Evolutionary conservation across 2,113 vertebrate species (phyloP).

Genomic region (Piprites chloris): DNA sequence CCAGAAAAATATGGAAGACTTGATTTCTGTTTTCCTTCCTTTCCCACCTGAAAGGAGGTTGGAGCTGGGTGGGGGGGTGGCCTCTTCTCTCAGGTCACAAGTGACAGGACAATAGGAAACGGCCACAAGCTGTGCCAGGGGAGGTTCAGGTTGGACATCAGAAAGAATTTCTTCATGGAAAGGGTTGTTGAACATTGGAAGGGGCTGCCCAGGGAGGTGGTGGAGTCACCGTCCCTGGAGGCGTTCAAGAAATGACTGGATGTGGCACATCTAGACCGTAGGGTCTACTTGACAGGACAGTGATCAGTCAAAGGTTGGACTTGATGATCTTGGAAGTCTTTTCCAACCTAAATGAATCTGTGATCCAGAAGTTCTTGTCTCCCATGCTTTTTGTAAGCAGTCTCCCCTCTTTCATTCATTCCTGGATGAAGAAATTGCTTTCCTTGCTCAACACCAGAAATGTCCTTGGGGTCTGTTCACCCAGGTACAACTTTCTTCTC

Average conservation of each 20-base stretch:
- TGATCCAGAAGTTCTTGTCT: not conserved
- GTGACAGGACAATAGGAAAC: not conserved
- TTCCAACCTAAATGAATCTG: not conserved
- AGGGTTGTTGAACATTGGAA: not conserved
- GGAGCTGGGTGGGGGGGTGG: not conserved
- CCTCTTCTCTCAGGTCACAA: not conserved
- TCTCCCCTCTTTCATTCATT: not conserved
- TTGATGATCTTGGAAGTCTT: not conserved
- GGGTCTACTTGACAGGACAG: not conserved
- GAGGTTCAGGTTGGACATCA: not conserved
- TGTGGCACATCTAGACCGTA: not conserved
- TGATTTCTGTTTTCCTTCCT: not conserved
- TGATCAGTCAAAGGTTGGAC: not conserved
- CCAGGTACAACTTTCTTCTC: not conserved
- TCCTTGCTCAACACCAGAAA: not conserved
- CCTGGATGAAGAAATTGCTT: not conserved
- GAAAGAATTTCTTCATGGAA: not conserved
- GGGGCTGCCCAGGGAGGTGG: not conserved
- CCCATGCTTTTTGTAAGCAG: not conserved
- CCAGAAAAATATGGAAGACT: rapidly evolving
- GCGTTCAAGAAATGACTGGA: not conserved
- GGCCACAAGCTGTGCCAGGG: not conserved
- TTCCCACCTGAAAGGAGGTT: not conserved
- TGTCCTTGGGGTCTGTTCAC: not conserved
- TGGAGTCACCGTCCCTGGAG: not conserved